Percentiles rank a stretch among this genome's conserved stretches.
phyloP scores from a whole-genome alignment of 2,797 vertebrate genomes.

The Chanos chanos region DNA sequence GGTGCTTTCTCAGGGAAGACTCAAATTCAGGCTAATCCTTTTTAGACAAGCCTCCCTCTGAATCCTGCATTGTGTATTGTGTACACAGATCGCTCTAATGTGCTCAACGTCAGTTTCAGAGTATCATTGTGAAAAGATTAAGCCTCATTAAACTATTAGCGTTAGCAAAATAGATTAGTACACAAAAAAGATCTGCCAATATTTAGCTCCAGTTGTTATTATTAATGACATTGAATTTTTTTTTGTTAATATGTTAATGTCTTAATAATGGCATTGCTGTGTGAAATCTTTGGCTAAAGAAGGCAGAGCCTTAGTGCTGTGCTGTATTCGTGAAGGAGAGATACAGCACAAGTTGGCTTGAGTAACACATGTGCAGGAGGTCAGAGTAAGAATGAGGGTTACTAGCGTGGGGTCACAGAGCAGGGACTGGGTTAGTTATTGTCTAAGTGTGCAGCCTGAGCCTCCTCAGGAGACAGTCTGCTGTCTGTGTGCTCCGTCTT shows the following conservation, averaged over 20 bases:
- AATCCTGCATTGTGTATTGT: constrained; percentile 26
- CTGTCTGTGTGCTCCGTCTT: no score
- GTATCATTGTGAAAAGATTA: constrained; percentile 37
- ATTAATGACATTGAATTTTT: constrained; percentile 14
- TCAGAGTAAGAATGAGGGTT: no score
- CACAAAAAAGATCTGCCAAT: constrained; percentile 16
- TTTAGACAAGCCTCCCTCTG: constrained; percentile 27
- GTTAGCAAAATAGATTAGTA: constrained; percentile 32
- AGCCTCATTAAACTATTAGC: constrained; percentile 35
- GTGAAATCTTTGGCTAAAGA: no score
- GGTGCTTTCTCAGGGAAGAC: constrained; percentile 32
- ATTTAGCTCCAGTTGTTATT: background rate
- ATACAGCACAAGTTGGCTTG: no score
- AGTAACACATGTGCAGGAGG: no score
- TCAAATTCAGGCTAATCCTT: constrained; percentile 41
- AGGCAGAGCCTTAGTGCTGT: no score
- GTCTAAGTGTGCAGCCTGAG: no score
- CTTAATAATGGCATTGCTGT: no score
- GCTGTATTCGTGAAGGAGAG: no score
- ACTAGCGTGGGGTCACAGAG: no score
- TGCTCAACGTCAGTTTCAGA: constrained; percentile 30
- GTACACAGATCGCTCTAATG: constrained; percentile 36
- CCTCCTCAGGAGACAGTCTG: no score
- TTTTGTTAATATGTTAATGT: constrained; percentile 10
- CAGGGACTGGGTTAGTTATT: no score